Base-by-base conservation (phyloP, 2,797 vertebrate species). In the Myotis findleyi region DNA sequence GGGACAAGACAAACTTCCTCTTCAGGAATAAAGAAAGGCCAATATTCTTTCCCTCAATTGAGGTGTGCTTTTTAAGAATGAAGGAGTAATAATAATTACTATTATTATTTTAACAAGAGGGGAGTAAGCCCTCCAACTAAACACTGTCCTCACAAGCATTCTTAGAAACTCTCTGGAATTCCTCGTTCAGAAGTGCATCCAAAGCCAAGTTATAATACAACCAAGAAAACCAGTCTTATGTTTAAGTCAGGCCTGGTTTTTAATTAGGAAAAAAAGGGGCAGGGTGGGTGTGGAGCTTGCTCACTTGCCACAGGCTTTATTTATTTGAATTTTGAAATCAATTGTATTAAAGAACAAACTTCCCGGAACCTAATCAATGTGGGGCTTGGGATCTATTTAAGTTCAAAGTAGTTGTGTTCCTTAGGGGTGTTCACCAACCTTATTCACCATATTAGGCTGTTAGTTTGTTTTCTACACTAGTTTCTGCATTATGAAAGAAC, bases 301-400 rank as follows among this genome's bases (percentile, higher is more conserved):
- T 94, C 27, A 66, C 66, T 94, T 33, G 33, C 38, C 86, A 23
- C 9, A 93, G n/a, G 57, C 36, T 80, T 89, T 55, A 38, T 76
- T 87, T 64, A 82, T 81, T 11, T 89, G 86, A 95, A 69, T 76
- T 92, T 91, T 77, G 68, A 95, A 83, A 95, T 68, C 77, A 94
- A 62, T 1, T 88, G 55, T 92, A 81, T 51, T 36, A 55, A 73
- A 88, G 64, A 87, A 93, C 47, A 81, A 89, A 79, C 25, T 80
- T 83, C 64, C 62, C n/a, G 33, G 38, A 33, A 81, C 57, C 68
- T 57, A 69, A 82, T 81, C 87, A 14, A 12, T 18, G n/a, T 23
- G 51, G 53, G 80, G 18, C 20, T 68, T 92, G 55, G 47, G 72
- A 83, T 68, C 71, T 69, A 36, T 36, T 49, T 49, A 68, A 71